A percentile compares a stretch with the other conserved stretches of the same genome.
Evolutionary conservation across 2,888 invertebrate species (phyloP).

Genomic region (Allolobophora icterica): DNA sequence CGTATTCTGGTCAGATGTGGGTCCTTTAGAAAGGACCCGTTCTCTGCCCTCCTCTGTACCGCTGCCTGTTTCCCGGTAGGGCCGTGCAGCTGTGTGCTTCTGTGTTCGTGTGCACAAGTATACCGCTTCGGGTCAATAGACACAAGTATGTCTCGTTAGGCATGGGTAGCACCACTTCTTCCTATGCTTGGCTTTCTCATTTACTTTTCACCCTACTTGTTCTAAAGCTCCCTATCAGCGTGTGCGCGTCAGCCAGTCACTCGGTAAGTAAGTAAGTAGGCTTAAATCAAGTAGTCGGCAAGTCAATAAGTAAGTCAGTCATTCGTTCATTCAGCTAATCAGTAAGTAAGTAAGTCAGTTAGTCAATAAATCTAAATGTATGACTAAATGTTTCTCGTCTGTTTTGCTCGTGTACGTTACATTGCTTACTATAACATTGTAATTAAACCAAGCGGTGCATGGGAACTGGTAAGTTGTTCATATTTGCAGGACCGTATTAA

Average conservation of each 20-base stretch:
- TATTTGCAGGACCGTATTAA: too few relatives aligned
- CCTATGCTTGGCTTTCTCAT: neutral
- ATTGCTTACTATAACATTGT: too few relatives aligned
- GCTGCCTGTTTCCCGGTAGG: neutral
- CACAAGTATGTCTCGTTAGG: slow-evolving; percentile 8
- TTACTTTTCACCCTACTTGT: neutral
- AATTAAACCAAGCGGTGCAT: too few relatives aligned
- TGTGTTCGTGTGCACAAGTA: neutral
- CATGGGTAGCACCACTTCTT: neutral
- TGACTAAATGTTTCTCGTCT: too few relatives aligned
- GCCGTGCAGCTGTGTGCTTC: neutral
- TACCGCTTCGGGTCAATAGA: neutral
- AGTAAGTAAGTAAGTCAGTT: neutral
- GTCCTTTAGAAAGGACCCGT: neutral
- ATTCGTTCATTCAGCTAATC: neutral
- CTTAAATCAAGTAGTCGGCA: neutral
- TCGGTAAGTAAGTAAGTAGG: neutral
- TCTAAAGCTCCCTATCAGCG: neutral
- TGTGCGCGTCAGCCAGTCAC: neutral
- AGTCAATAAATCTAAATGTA: too few relatives aligned
- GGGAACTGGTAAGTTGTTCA: too few relatives aligned
- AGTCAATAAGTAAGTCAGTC: neutral
- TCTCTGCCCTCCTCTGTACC: neutral
- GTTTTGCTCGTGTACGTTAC: too few relatives aligned
- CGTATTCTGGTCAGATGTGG: neutral